Conservation (phyloP, 1,140 invertebrate species). For the Drosophila setifemur region DNA sequence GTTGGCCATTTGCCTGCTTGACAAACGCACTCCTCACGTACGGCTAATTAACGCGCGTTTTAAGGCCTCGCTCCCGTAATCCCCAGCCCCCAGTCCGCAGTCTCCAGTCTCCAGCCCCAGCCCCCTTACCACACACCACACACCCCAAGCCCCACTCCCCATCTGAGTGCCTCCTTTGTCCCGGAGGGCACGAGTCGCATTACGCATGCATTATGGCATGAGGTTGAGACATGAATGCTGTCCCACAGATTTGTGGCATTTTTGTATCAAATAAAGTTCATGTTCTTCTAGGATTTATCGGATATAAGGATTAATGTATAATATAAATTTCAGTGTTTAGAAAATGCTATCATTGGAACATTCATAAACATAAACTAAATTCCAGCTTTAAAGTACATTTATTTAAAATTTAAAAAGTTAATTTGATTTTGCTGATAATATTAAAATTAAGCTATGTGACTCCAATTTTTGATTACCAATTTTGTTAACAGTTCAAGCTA, state of each 20-base stretch:
- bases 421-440: no score
- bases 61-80: conserved; percentile 42
- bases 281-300: background rate
- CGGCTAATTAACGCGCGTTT: conserved; percentile 71
- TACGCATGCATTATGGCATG: conserved; percentile 36
- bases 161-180: conserved; percentile 20
- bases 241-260: background rate
- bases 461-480: no score
- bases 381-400: no score
- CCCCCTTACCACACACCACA: background rate
- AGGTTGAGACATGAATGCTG: background rate
- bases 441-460: no score
- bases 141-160: no score
- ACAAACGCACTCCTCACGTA: conserved; percentile 76
- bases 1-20: conserved; percentile 47
- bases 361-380: no score
- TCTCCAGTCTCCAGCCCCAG: background rate
- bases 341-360: no score
- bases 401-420: no score
- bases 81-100: background rate
- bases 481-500: no score
- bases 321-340: no score
- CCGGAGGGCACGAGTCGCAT: conserved; percentile 31
- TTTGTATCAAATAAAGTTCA: background rate
- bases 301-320: background rate